Base-by-base conservation (phyloP, 2,888 invertebrate genomes). In the Eretmocerus hayati region DNA sequence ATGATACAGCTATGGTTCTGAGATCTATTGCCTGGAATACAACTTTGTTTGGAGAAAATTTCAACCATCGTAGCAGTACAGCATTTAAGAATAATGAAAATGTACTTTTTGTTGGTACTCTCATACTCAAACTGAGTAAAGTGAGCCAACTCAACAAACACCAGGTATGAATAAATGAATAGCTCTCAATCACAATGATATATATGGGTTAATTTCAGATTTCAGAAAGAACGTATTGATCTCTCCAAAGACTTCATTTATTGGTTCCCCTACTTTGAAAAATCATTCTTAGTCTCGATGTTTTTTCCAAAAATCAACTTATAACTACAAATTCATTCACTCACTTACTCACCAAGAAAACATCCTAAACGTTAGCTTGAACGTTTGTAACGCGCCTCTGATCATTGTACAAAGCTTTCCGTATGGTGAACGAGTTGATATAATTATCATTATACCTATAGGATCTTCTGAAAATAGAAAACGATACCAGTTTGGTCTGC, bases 121-220 rank as follows among this genome's bases (percentile, higher is more conserved):
- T 47, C 13, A 22, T 42, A 36, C 19, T 42, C 4, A 47, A 19
- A 22, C 42, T 47, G 5, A 36, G 26, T 23, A 37, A 42, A 20
- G 37, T 47, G 2, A 23, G 13, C 18, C n/a, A 41, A 5, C 6
- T 42, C 5, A 47, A 42, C 37, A 22, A 20, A 2, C 33, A 39
- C 37, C 30, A 42, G 37, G 47, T 47, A 13, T 31, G 31, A 39
- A 46, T 2, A 2, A 6, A 8, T 22, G 18, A 23, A 19, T 11
- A 26, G 11, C 22, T 19, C 4, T 26, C 30, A 30, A 5, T n/a
- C 18, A 37, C 9, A 38, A 3, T n/a, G n/a, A n/a, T n/a, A n/a
- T n/a, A n/a, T n/a, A n/a, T n/a, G n/a, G 5, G n/a, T 23, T 4
- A 20, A n/a, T 31, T 16, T 26, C 1, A 23, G 13, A 36, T 8